A percentile compares a stretch with the other conserved stretches of the same genome.
Evolutionary conservation across 2,113 vertebrate genomes (phyloP).

Genomic region (Rattus rattus): DNA sequence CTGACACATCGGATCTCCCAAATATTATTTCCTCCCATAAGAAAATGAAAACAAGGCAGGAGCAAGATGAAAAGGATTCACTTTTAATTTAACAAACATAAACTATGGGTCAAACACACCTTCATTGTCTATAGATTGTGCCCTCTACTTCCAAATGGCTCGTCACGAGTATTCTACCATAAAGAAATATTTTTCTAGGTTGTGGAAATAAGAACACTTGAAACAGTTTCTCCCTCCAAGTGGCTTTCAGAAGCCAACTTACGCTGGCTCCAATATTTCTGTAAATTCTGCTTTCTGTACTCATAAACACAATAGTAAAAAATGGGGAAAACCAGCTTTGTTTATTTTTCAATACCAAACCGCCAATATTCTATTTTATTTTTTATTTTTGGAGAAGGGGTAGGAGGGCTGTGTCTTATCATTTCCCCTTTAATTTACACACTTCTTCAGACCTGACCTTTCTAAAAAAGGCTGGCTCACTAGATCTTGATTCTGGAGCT

Average conservation of each 20-base stretch:
- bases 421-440: background rate
- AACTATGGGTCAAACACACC: background rate
- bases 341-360: background rate
- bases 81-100: slow-evolving; percentile 64
- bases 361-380: background rate
- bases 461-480: background rate
- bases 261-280: background rate
- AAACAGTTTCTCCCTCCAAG: background rate
- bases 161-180: background rate
- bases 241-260: background rate
- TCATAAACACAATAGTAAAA: background rate
- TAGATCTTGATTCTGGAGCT: background rate
- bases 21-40: slow-evolving; percentile 9
- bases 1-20: background rate
- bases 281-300: background rate
- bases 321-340: background rate
- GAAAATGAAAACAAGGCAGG: slow-evolving; percentile 43
- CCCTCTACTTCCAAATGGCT: background rate
- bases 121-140: background rate
- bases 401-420: background rate
- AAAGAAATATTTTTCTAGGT: background rate
- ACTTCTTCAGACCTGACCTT: background rate
- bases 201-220: background rate
- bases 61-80: slow-evolving; percentile 50
- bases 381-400: background rate